These are phyloP conservation scores for Stegostoma tigrinum DNA, from an alignment of 2,113 vertebrate genomes.

Conservation along the genomic window DNA sequence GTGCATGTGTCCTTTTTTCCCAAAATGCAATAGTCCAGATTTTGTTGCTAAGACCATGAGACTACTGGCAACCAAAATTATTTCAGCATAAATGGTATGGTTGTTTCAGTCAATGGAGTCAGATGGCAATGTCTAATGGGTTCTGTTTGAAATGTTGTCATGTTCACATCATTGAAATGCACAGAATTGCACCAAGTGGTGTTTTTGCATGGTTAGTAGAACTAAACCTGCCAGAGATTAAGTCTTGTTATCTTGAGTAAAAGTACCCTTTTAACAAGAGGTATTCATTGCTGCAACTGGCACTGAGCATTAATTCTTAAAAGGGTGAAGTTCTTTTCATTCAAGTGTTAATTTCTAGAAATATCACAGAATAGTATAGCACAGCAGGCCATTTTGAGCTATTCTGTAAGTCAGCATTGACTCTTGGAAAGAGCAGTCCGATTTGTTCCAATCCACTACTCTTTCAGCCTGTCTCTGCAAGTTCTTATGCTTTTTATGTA, in stretches of 20 bases:
- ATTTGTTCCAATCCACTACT: too few species aligned
- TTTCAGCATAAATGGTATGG: not conserved
- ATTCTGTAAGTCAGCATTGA: too few species aligned
- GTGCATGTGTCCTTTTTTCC: not conserved
- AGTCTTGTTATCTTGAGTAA: not conserved
- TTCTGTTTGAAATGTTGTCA: not conserved
- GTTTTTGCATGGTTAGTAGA: not conserved
- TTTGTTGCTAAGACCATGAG: not conserved
- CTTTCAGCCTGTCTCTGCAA: too few species aligned
- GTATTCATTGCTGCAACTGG: too few species aligned
- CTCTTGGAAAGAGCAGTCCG: too few species aligned
- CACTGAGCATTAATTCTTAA: too few species aligned
- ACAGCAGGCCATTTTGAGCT: too few species aligned
- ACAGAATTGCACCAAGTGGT: not conserved
- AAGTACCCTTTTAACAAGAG: too few species aligned
- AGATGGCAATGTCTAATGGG: not conserved
- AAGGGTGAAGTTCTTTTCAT: too few species aligned
- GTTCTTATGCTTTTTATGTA: too few species aligned
- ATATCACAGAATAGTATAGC: too few species aligned
- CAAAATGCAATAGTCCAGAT: not conserved
- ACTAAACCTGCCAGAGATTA: not conserved
- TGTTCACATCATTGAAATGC: not conserved
- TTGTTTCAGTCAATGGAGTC: not conserved
- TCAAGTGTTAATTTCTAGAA: too few species aligned
- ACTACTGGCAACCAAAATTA: not conserved